Evolutionary conservation across 1,140 invertebrate genomes (phyloP), one percentile per base, ranked within the genome.

Genomic region (Microplitis demolitor): DNA sequence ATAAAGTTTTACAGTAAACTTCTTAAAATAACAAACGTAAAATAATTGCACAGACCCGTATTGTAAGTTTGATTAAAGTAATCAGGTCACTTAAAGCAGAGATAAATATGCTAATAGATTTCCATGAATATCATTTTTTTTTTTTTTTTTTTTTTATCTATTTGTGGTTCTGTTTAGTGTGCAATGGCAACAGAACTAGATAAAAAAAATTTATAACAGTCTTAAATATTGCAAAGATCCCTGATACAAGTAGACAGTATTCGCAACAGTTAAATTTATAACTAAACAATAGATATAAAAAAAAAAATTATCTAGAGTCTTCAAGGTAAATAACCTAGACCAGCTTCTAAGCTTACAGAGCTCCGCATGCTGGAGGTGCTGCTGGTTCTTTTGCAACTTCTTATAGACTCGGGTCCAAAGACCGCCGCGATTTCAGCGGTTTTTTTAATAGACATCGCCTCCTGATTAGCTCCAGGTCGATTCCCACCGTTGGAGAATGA

Each of bases 401-500:
- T 79, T 35, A 71, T 77, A 13, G 76, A 76, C 13, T 78, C 75
- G 1, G 76, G 77, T 0, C 83, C 93, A 81, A 96, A 96, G 4
- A 96, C 85, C 0, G 94, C 94, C 0, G 94, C 94, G 74, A 95
- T 95, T 84, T 96, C 95, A 0, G 94, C 93, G 9, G 93, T 93
- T 82, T 96, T 96, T 83, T 96, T 96, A 6, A 95, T 93, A 34
- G 93, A 93, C 0, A 96, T 85, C 0, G 94, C 92, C 78, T 95
- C 93, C 54, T 92, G 91, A 34, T 91, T 87, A 68, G 45, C 81
- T 34, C 77, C 76, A 13, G 77, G 72, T 76, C 81, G 73, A 8
- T 68, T 73, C 5, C 73, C 73, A 54, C 79, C 81, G 73, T 74
- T 87, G 0, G 76, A 69, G 33, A 73, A 78, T 66, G 78, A 76